Evolutionary conservation across 2,888 invertebrate species (phyloP).

Genomic region (Eurytoma adleriae): DNA sequence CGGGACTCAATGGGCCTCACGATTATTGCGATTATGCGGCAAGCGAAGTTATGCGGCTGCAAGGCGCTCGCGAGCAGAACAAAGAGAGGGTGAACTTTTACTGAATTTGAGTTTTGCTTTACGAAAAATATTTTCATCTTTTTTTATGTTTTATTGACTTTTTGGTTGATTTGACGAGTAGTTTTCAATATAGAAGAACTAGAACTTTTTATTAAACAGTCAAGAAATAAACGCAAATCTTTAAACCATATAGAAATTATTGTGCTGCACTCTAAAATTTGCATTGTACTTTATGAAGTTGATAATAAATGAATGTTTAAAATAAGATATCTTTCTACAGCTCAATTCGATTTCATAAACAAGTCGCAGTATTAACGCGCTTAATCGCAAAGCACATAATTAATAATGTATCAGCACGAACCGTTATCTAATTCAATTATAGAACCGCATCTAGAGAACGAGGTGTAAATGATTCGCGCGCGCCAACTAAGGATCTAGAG

Average conservation of each 20-base stretch:
- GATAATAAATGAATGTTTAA: too few relatives aligned
- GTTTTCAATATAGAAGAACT: too few relatives aligned
- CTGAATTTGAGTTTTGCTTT: too few relatives aligned
- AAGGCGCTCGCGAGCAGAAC: too few relatives aligned
- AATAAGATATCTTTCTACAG: too few relatives aligned
- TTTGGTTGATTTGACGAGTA: too few relatives aligned
- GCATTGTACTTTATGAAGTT: too few relatives aligned
- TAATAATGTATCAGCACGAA: conserved; percentile 20
- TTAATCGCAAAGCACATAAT: conserved; percentile 19
- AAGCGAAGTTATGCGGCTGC: not conserved
- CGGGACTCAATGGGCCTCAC: not conserved
- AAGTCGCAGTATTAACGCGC: conserved; percentile 28
- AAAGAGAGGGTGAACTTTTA: not conserved
- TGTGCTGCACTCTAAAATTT: too few relatives aligned
- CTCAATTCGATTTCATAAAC: not conserved
- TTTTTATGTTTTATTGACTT: not conserved
- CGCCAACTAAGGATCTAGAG: not conserved
- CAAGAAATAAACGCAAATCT: too few relatives aligned
- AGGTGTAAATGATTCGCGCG: conserved; percentile 19
- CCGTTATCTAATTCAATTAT: conserved; percentile 37
- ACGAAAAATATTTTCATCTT: not conserved
- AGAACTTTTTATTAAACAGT: too few relatives aligned
- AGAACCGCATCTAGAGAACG: not conserved
- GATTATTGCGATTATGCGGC: conserved; percentile 25
- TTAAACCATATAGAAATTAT: too few relatives aligned